phyloP scores from a whole-genome alignment of 2,888 invertebrate species.

The Oligia fasciuncula region DNA sequence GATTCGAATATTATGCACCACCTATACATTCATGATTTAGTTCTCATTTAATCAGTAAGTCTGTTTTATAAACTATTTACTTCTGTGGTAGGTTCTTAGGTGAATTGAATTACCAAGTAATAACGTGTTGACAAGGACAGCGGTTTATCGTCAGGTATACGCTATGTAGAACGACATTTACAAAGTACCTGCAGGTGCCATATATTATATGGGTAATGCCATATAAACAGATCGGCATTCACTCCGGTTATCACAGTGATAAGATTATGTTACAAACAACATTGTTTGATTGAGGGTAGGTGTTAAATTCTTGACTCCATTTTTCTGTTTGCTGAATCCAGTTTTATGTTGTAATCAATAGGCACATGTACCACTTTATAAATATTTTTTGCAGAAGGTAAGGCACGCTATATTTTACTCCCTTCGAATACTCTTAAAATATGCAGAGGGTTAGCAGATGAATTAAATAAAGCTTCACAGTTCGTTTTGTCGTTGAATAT shows the following conservation, averaged over 20 bases:
- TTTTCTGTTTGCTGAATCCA: slow-evolving; percentile 11
- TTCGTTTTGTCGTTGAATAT: slow-evolving; percentile 22
- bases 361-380: background rate
- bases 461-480: slow-evolving; percentile 24
- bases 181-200: slow-evolving; percentile 11
- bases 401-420: background rate
- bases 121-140: slow-evolving; percentile 4
- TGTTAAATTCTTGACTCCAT: slow-evolving; percentile 18
- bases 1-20: background rate
- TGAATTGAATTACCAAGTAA: background rate
- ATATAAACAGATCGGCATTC: slow-evolving; percentile 39
- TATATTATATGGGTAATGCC: slow-evolving; percentile 24
- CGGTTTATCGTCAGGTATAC: slow-evolving; percentile 7
- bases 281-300: slow-evolving; percentile 47
- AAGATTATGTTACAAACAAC: slow-evolving; percentile 52
- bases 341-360: background rate
- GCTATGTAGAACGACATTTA: slow-evolving; percentile 20
- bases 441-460: slow-evolving; percentile 49
- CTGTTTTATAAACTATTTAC: background rate
- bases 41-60: background rate
- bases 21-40: background rate
- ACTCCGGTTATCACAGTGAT: slow-evolving; percentile 55
- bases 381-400: background rate
- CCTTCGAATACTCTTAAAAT: slow-evolving; percentile 19
- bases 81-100: background rate